Evolutionary conservation across 2,888 invertebrate genomes (phyloP).

Genomic region (Meandrusa payeni): DNA sequence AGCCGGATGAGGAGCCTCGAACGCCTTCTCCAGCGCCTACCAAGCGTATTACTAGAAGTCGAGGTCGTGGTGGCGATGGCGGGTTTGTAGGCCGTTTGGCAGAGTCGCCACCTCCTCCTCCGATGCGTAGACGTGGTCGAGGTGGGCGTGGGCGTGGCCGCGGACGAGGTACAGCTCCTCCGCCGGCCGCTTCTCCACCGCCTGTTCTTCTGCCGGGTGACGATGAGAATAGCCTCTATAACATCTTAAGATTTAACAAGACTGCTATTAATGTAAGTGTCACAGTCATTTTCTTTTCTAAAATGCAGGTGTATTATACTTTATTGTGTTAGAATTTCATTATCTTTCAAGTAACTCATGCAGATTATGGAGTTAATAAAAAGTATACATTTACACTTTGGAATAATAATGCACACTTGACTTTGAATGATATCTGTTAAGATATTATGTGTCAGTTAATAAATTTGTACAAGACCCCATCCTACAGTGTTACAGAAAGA

Average conservation of each 20-base stretch:
- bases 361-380: too few species aligned
- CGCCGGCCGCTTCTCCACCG: slow-evolving; percentile 74
- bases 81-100: slow-evolving; percentile 71
- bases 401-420: too few species aligned
- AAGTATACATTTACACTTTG: too few species aligned
- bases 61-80: slow-evolving; percentile 76
- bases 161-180: slow-evolving; percentile 67
- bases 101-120: slow-evolving; percentile 73
- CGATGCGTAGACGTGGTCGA: slow-evolving; percentile 59
- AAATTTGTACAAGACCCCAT: too few species aligned
- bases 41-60: slow-evolving; percentile 84
- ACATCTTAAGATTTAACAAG: slow-evolving; percentile 90
- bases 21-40: slow-evolving; percentile 81
- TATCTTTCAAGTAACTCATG: too few species aligned
- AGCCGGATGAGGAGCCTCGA: slow-evolving; percentile 64
- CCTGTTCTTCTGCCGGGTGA: slow-evolving; percentile 80
- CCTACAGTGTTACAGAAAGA: too few species aligned
- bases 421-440: too few species aligned
- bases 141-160: slow-evolving; percentile 65
- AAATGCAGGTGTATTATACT: too few species aligned
- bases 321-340: too few species aligned
- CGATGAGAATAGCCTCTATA: slow-evolving; percentile 92
- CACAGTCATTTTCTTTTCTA: too few species aligned
- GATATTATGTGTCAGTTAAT: too few species aligned
- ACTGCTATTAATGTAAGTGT: slow-evolving; percentile 87